Evolutionary conservation across 2,113 vertebrate genomes (phyloP).

Genomic region (Trematomus loennbergii): DNA sequence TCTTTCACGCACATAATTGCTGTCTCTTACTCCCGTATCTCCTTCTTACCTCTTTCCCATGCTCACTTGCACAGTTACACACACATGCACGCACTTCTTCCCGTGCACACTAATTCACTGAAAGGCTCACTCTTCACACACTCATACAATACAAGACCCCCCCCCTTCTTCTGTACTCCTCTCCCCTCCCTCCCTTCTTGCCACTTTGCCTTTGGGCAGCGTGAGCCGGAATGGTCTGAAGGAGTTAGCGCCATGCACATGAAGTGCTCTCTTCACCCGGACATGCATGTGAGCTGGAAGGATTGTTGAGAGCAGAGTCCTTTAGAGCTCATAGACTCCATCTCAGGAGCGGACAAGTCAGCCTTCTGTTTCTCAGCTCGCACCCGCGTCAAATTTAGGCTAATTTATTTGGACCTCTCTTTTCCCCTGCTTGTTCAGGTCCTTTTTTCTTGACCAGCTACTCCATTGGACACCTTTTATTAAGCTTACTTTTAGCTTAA

Average conservation of each 20-base stretch:
- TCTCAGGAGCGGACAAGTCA: slow-evolving; percentile 55
- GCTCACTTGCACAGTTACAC: slow-evolving; percentile 59
- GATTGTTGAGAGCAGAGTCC: slow-evolving; percentile 64
- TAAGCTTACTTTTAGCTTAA: slow-evolving; percentile 22
- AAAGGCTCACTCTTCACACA: slow-evolving; percentile 69
- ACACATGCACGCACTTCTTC: slow-evolving; percentile 36
- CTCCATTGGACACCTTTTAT: neutral
- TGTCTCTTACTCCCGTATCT: slow-evolving; percentile 41
- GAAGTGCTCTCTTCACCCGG: slow-evolving; percentile 72
- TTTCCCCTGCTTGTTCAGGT: neutral
- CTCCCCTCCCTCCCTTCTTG: slow-evolving; percentile 45
- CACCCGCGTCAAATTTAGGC: slow-evolving; percentile 33
- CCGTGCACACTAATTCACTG: slow-evolving; percentile 58
- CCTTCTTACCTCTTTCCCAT: slow-evolving; percentile 57
- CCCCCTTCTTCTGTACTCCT: neutral
- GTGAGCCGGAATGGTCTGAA: slow-evolving; percentile 79
- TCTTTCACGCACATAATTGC: slow-evolving; percentile 63
- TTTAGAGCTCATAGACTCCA: slow-evolving; percentile 60
- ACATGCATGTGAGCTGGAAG: slow-evolving; percentile 67
- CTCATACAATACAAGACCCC: slow-evolving; percentile 55
- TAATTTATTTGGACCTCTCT: slow-evolving; percentile 34
- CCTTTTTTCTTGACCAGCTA: slow-evolving; percentile 17
- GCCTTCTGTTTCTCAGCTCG: slow-evolving; percentile 45
- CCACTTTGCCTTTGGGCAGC: slow-evolving; percentile 79
- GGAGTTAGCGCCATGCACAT: slow-evolving; percentile 76